Evolutionary conservation across 2,113 vertebrate species (phyloP).

Genomic region (Rhynchopsitta pachyrhyncha): DNA sequence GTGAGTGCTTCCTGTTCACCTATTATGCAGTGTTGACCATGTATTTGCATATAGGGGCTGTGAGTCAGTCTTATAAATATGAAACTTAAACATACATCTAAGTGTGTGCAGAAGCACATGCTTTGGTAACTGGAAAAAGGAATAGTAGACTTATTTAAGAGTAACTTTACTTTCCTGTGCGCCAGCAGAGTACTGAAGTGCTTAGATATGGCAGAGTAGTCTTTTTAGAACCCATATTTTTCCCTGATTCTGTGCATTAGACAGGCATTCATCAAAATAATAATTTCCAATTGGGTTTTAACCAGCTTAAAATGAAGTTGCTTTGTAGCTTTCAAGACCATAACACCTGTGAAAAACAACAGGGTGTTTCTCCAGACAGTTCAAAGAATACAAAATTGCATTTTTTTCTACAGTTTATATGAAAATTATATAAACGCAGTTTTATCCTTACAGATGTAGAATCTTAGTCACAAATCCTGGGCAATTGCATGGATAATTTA

Average conservation of each 20-base stretch:
- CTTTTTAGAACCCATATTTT: conserved; percentile 7
- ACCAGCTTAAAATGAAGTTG: not conserved
- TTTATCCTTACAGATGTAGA: not conserved
- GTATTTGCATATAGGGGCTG: not conserved
- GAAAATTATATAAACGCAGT: conserved; percentile 10
- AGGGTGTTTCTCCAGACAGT: not conserved
- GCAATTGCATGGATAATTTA: not conserved
- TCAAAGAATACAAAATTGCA: not conserved
- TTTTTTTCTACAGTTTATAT: conserved; percentile 3
- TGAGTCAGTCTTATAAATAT: not conserved
- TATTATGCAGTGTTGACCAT: not conserved
- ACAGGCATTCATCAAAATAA: conserved; percentile 19
- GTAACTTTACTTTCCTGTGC: not conserved
- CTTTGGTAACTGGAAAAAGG: not conserved
- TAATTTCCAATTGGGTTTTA: not conserved
- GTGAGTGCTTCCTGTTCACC: not conserved
- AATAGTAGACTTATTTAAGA: not conserved
- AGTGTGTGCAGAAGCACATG: not conserved
- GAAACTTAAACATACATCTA: not conserved
- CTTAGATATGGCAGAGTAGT: not conserved
- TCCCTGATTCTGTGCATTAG: not conserved
- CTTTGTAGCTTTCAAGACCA: not conserved
- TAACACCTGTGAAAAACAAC: conserved; percentile 6
- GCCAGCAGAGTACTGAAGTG: not conserved
- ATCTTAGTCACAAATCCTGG: not conserved